A percentile compares a stretch with the other conserved stretches of the same genome.
Conservation (phyloP, 2,888 invertebrate species). For the Hyposoter dolosus region DNA sequence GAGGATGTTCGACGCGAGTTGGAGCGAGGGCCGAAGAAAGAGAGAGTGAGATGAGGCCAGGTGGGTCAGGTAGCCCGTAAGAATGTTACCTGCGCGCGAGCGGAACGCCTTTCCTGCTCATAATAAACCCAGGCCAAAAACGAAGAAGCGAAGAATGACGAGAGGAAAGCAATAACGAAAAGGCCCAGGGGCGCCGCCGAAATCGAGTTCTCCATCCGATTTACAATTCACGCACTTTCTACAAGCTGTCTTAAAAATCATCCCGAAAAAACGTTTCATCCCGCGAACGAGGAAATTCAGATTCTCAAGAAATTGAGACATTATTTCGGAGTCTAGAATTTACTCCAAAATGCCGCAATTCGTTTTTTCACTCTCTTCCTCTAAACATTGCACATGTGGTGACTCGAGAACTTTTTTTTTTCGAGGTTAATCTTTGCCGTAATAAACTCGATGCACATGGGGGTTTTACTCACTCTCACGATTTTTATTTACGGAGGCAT, state of each 20-base stretch:
- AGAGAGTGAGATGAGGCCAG: slow-evolving; percentile 74
- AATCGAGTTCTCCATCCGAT: slow-evolving; percentile 50
- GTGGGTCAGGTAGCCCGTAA: slow-evolving; percentile 80
- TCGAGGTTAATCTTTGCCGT: not conserved
- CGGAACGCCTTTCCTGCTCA: slow-evolving; percentile 69
- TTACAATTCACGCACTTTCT: slow-evolving; percentile 53
- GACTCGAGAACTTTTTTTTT: slow-evolving; percentile 27
- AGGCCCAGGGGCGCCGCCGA: slow-evolving; percentile 45
- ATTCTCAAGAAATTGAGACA: not conserved
- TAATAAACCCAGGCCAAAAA: slow-evolving; percentile 35
- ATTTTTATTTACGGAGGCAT: slow-evolving; percentile 30
- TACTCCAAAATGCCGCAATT: not conserved
- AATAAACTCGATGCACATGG: slow-evolving; percentile 20
- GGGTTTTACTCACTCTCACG: slow-evolving; percentile 30
- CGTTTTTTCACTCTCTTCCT: not conserved
- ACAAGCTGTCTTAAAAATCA: slow-evolving; percentile 29
- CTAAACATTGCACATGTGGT: slow-evolving; percentile 49
- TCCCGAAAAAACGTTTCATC: slow-evolving; percentile 10
- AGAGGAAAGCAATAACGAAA: slow-evolving; percentile 29
- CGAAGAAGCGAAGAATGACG: slow-evolving; percentile 11
- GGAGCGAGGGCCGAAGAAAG: slow-evolving; percentile 28
- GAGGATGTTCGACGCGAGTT: not conserved
- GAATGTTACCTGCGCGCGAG: slow-evolving; percentile 76
- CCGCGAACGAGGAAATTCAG: not conserved
- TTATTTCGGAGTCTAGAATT: not conserved